Conservation (phyloP, 2,797 vertebrate species). For the Brachymystax lenok region DNA sequence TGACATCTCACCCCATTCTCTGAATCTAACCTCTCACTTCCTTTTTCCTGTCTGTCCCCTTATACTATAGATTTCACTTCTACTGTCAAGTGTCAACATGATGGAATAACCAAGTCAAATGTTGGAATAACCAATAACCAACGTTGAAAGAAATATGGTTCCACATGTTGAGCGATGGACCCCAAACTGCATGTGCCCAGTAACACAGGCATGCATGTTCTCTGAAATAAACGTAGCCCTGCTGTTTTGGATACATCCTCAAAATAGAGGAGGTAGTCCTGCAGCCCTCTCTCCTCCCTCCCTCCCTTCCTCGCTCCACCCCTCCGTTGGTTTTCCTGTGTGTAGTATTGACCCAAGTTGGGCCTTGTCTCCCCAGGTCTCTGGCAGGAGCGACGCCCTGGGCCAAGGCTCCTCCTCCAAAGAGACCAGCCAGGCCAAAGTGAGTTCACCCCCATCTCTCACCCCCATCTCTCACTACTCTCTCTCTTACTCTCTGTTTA, state of each 20-base stretch:
- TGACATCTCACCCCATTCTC: not conserved
- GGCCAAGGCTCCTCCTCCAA: conserved; percentile 61
- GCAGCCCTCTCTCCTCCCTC: no score
- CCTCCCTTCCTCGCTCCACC: conserved; percentile 37
- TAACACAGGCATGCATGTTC: no score
- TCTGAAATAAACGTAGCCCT: no score
- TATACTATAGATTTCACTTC: no score
- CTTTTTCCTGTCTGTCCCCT: no score
- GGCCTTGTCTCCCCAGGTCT: conserved; percentile 74
- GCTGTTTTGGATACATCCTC: no score
- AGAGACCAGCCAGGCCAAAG: conserved; percentile 78
- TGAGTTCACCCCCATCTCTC: conserved; percentile 69
- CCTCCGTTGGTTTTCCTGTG: conserved; percentile 9
- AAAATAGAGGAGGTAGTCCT: no score
- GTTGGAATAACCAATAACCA: no score
- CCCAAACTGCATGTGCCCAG: not conserved
- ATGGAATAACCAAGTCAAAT: no score
- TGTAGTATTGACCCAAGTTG: conserved; percentile 51
- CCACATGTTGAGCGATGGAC: not conserved
- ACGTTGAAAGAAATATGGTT: not conserved
- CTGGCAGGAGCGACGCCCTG: conserved; percentile 56
- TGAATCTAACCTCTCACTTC: not conserved
- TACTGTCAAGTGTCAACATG: no score
- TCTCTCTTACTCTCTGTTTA: not conserved
- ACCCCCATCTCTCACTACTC: not conserved